phyloP scores from a whole-genome alignment of 2,888 invertebrate genomes.

The Amiota mariae region DNA sequence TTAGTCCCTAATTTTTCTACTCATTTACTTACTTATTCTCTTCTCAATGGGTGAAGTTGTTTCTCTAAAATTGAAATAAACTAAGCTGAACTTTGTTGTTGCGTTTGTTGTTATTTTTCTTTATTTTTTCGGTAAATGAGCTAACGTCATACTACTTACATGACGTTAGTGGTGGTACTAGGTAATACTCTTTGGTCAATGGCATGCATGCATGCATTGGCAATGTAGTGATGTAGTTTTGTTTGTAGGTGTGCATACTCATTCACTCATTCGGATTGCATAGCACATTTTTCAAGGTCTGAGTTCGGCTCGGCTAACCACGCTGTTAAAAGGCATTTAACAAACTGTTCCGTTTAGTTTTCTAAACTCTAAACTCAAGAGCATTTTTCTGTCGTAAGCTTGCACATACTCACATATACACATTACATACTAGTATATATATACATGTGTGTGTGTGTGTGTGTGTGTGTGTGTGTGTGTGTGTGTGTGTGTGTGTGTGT shows the following conservation, averaged over 20 bases:
- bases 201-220: background rate
- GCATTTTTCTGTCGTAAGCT: slow-evolving; percentile 57
- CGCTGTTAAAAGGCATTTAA: slow-evolving; percentile 66
- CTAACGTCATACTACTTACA: background rate
- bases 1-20: too few relatives aligned
- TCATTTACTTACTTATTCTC: too few relatives aligned
- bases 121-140: too few relatives aligned
- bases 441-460: slow-evolving; percentile 26
- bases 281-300: slow-evolving; percentile 24
- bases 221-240: background rate
- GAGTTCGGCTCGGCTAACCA: slow-evolving; percentile 49
- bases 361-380: slow-evolving; percentile 48
- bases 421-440: slow-evolving; percentile 13
- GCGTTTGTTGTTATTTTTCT: too few relatives aligned
- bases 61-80: too few relatives aligned
- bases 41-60: too few relatives aligned
- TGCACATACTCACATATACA: slow-evolving; percentile 55
- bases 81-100: too few relatives aligned
- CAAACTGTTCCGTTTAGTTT: slow-evolving; percentile 53
- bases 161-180: background rate
- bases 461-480: slow-evolving; percentile 55
- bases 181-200: background rate
- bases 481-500: slow-evolving; percentile 37
- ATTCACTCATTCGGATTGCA: slow-evolving; percentile 1
- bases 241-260: background rate